Evolutionary conservation across 2,113 vertebrate genomes (phyloP).

Genomic region (Pardalotus punctatus): DNA sequence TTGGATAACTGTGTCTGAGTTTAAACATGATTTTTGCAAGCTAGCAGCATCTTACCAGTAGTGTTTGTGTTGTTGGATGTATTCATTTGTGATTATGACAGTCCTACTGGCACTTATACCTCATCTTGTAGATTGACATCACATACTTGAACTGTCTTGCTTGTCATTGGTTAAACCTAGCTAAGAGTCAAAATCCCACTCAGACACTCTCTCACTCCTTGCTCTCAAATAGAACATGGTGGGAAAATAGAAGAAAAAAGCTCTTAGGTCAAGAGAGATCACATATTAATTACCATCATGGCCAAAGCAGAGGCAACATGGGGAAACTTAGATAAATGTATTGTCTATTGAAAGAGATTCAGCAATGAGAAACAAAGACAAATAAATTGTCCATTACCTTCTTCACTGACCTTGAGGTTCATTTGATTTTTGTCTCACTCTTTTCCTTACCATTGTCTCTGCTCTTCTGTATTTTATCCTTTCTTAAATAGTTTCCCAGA

Average conservation of each 20-base stretch:
- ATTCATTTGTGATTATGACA: neutral
- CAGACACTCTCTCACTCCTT: neutral
- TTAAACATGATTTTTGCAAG: neutral
- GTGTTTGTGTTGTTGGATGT: neutral
- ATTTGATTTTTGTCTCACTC: neutral
- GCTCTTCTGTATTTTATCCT: neutral
- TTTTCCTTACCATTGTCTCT: neutral
- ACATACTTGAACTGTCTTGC: neutral
- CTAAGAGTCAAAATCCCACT: neutral
- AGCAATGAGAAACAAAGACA: neutral
- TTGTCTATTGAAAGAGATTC: neutral
- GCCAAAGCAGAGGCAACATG: neutral
- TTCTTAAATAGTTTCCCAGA: neutral
- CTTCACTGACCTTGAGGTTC: neutral
- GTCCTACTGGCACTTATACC: neutral
- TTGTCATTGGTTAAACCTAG: neutral
- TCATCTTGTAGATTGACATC: neutral
- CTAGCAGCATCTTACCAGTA: neutral
- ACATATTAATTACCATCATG: neutral
- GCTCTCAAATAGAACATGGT: neutral
- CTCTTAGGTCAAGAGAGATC: neutral
- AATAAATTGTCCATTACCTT: neutral
- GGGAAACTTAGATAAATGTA: neutral
- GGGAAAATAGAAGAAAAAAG: neutral
- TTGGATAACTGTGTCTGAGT: neutral